Conservation (phyloP, 2,888 invertebrate genomes). For the Acanthoscelides obtectus region DNA sequence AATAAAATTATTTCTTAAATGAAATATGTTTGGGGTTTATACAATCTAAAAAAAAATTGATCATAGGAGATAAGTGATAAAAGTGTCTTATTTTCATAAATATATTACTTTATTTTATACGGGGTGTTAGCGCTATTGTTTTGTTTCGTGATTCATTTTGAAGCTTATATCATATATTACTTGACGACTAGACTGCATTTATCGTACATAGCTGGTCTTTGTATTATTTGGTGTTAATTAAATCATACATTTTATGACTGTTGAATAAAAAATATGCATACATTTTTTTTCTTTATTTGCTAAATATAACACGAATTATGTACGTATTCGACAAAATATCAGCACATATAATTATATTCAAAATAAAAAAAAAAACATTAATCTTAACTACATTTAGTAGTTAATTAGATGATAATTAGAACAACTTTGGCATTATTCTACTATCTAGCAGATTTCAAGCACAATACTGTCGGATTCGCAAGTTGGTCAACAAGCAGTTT, state of each 20-base stretch:
- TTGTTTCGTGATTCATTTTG: too few species aligned
- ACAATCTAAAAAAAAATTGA: too few species aligned
- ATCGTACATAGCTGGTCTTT: not conserved
- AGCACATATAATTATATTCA: too few species aligned
- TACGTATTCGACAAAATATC: too few species aligned
- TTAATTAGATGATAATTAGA: too few species aligned
- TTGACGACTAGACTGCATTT: not conserved
- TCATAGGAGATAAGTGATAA: not conserved
- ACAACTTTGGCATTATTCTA: not conserved
- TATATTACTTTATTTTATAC: not conserved
- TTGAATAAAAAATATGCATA: not conserved
- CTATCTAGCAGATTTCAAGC: not conserved
- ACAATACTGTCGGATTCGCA: not conserved
- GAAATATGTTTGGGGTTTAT: too few species aligned
- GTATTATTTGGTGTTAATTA: not conserved
- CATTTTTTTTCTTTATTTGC: too few species aligned
- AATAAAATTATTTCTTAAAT: too few species aligned
- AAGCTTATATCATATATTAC: not conserved
- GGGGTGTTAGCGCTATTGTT: too few species aligned
- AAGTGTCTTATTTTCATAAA: not conserved
- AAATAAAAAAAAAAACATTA: too few species aligned
- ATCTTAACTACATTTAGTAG: too few species aligned
- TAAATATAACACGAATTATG: too few species aligned
- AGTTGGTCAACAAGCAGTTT: slow-evolving; percentile 25
- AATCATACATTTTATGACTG: not conserved